These are phyloP conservation scores for Cerceris ruficornis DNA, from an alignment of 2,888 invertebrate genomes.

Conservation along the genomic window DNA sequence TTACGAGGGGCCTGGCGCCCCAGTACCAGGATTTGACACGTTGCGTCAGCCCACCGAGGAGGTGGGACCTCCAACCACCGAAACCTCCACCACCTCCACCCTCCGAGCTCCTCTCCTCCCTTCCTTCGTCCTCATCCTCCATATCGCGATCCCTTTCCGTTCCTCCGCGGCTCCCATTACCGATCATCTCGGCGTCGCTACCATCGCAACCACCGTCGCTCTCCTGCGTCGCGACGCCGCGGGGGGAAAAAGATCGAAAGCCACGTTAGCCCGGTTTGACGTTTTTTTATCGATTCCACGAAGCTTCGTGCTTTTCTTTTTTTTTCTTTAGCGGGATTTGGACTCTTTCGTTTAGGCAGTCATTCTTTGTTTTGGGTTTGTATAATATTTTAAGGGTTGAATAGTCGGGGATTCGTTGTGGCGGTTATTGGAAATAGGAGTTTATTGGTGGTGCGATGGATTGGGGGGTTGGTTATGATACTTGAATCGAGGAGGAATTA, in stretches of 20 bases:
- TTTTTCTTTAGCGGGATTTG: no score
- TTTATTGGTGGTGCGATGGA: no score
- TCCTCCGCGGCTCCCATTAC: slow-evolving; percentile 77
- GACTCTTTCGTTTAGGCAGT: no score
- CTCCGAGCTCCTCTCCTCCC: slow-evolving; percentile 81
- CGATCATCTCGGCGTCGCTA: slow-evolving; percentile 82
- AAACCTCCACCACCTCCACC: slow-evolving; percentile 81
- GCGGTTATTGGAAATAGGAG: no score
- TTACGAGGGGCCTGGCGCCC: slow-evolving; percentile 96
- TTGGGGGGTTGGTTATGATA: no score
- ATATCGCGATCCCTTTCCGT: slow-evolving; percentile 79
- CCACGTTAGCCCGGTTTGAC: slow-evolving; percentile 43
- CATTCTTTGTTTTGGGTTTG: no score
- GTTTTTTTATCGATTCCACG: background rate
- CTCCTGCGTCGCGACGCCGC: slow-evolving; percentile 72
- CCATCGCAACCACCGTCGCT: slow-evolving; percentile 80
- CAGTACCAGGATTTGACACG: slow-evolving; percentile 98
- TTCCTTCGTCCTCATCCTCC: slow-evolving; percentile 80
- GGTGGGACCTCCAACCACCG: slow-evolving; percentile 95
- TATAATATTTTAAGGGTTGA: no score
- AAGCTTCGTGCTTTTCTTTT: background rate
- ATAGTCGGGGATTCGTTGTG: no score
- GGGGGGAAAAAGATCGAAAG: slow-evolving; percentile 53
- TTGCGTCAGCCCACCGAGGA: slow-evolving; percentile 96
- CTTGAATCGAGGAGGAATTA: no score